Evolutionary conservation across 2,888 invertebrate species (phyloP), one percentile per base, ranked within the genome.

Genomic region (Timema podura): DNA sequence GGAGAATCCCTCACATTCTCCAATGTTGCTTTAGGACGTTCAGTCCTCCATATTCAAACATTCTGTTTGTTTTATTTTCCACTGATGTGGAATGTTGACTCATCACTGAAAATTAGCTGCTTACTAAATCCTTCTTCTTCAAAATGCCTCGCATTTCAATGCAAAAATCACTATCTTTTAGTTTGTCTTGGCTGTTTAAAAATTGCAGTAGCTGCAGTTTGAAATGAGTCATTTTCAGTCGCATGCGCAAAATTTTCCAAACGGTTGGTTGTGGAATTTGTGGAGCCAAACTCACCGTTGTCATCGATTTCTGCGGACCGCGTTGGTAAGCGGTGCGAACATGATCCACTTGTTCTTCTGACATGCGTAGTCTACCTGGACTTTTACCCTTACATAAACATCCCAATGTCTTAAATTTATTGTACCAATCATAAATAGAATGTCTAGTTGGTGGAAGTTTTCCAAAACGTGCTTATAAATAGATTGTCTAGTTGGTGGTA

Each of bases 211-310:
- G 5, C 15, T 48, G 66, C 11, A 65, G 16, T 49, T 16, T 44
- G 11, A 16, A 57, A 45, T 0, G n/a, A 57, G 6, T 47, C n/a
- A 68, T 45, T 54, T 57, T 6, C 54, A 54, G 45, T 57, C 44
- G 68, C 54, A 13, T 57, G 0, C 68, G 11, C 57, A 68, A 68
- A 68, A 68, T 57, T 68, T 54, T 44, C 68, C 59, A 57, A 8
- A 57, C 44, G 3, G 57, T 9, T 67, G 44, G 5, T 68, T 9
- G 45, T 68, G 8, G 48, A 66, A 48, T 66, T 66, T 66, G 66
- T 66, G 7, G 15, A 6, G 48, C 16, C 48, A 66, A 65, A n/a
- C 46, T 65, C 48, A 0, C 13, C 65, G 2, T 44, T 65, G 65
- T 13, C 45, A 46, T 45, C 65, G 11, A 65, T 65, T 65, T 65